Conservation (phyloP, 2,113 vertebrate genomes). For the Brachirus orientalis region DNA sequence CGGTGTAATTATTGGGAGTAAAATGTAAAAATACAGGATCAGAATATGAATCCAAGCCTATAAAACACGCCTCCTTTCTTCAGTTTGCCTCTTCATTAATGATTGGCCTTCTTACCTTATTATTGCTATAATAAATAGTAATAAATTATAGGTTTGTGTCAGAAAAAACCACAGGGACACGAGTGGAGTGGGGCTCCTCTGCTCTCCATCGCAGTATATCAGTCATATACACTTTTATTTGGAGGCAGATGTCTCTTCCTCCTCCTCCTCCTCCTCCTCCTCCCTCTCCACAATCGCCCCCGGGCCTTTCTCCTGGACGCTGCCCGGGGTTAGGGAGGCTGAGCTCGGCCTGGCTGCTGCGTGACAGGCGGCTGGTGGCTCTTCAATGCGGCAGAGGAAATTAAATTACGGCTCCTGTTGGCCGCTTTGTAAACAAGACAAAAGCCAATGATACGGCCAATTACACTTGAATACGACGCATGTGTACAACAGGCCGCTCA, state of each 20-base stretch:
- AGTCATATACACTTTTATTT: constrained; percentile 56
- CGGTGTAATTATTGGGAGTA: neutral
- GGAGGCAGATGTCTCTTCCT: constrained; percentile 64
- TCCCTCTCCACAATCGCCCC: constrained; percentile 46
- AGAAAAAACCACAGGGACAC: neutral
- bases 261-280: constrained; percentile 1
- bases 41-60: neutral
- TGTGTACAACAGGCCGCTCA: constrained; percentile 52
- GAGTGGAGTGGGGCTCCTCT: neutral
- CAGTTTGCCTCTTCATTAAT: neutral
- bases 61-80: neutral
- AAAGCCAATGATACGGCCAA: constrained; percentile 87
- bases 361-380: constrained; percentile 82
- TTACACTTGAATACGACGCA: constrained; percentile 77
- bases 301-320: constrained; percentile 58
- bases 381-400: constrained; percentile 78
- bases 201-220: constrained; percentile 36
- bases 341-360: constrained; percentile 61
- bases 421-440: constrained; percentile 85
- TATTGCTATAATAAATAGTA: constrained; percentile 4
- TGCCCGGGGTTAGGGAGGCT: constrained; percentile 60
- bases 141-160: constrained; percentile 8
- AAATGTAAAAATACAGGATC: neutral
- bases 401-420: constrained; percentile 83
- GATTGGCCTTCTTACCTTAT: neutral